phyloP scores from a whole-genome alignment of 2,113 vertebrate genomes.

The Rattus rattus region DNA sequence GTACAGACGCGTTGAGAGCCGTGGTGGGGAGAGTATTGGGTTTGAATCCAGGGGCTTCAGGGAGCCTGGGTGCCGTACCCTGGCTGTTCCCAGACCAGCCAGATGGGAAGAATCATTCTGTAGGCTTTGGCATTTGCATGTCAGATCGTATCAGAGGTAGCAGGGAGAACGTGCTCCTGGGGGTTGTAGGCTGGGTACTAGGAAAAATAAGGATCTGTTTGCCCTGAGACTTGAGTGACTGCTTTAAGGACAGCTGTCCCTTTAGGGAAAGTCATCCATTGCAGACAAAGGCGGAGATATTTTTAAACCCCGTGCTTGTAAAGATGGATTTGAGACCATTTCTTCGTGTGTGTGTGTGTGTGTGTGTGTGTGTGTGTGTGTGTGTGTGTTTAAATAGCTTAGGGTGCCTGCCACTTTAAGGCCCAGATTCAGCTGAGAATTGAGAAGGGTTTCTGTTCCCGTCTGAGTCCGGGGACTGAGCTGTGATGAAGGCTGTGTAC shows the following conservation, averaged over 20 bases:
- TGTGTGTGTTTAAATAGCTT: conserved; percentile 67
- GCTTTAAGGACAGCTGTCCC: conserved; percentile 80
- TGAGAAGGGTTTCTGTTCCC: conserved; percentile 11
- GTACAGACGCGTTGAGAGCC: background rate
- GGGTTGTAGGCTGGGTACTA: background rate
- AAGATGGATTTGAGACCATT: conserved; percentile 74
- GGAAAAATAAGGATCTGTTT: conserved; percentile 69
- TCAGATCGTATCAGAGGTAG: conserved; percentile 30
- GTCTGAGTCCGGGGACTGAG: background rate
- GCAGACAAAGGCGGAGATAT: conserved; percentile 79
- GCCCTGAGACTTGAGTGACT: conserved; percentile 56
- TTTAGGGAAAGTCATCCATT: conserved; percentile 78
- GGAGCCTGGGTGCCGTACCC: background rate
- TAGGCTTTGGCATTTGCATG: background rate
- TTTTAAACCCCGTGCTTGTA: conserved; percentile 78
- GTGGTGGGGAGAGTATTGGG: background rate
- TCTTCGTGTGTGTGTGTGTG: conserved; percentile 51
- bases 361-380: background rate
- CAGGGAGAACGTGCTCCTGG: background rate
- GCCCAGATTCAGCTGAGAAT: conserved; percentile 49
- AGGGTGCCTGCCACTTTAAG: conserved; percentile 58
- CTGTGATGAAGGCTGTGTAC: background rate
- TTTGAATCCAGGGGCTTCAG: background rate
- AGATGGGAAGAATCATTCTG: background rate
- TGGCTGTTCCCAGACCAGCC: background rate